A percentile compares a stretch with the other conserved stretches of the same genome.
These are phyloP conservation scores for Tetragnatha versicolor DNA, from an alignment of 1,140 invertebrate genomes.

Conservation along the genomic window DNA sequence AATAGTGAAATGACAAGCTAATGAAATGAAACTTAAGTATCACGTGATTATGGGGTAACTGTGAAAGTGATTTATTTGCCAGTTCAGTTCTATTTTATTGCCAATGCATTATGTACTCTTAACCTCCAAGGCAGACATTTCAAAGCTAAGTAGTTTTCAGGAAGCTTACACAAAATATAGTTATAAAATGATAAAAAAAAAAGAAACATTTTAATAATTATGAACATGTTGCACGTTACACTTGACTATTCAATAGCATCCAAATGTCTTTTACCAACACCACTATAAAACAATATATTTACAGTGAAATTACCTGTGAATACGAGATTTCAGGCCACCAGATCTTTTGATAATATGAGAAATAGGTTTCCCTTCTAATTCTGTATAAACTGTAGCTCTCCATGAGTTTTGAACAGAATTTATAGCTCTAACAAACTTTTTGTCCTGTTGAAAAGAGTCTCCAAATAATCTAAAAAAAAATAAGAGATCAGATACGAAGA, in stretches of 20 bases:
- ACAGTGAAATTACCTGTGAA: constrained; percentile 58
- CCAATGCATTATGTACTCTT: no score
- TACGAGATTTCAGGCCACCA: constrained; percentile 63
- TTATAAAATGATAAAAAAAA: neutral
- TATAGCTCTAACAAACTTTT: constrained; percentile 62
- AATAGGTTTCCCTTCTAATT: constrained; percentile 63
- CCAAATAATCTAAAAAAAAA: constrained; percentile 7
- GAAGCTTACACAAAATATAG: neutral
- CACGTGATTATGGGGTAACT: no score
- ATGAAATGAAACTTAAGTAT: no score
- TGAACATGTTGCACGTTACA: neutral
- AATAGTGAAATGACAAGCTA: no score
- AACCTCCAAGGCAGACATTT: neutral
- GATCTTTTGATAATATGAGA: constrained; percentile 62
- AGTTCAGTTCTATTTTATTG: no score
- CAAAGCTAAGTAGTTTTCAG: neutral
- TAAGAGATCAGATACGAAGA: neutral
- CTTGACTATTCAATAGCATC: neutral
- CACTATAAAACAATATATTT: neutral
- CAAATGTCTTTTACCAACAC: neutral
- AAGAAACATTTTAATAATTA: neutral
- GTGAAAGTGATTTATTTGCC: no score
- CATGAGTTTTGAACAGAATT: constrained; percentile 65
- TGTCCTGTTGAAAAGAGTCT: constrained; percentile 24
- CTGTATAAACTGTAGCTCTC: constrained; percentile 65